phyloP scores from a whole-genome alignment of 2,113 vertebrate species.

The Hystrix cristata region DNA sequence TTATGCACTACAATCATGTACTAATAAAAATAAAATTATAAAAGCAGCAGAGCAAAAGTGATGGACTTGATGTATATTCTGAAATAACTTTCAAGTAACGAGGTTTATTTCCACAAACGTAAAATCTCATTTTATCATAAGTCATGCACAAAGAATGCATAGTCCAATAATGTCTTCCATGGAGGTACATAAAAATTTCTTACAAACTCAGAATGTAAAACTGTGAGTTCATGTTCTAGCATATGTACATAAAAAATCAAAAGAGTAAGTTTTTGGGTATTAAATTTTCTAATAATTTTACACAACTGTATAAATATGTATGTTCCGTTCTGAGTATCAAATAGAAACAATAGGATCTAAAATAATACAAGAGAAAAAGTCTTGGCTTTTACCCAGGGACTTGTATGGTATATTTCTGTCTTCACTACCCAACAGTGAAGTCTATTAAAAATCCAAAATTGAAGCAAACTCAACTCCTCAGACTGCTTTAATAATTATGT shows the following conservation, averaged over 20 bases:
- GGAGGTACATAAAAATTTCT: not conserved
- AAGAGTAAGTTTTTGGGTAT: not conserved
- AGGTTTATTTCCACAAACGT: conserved; percentile 44
- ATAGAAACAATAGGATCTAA: conserved; percentile 26
- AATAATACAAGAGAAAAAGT: conserved; percentile 46
- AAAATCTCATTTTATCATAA: conserved; percentile 47
- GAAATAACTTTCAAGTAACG: conserved; percentile 38
- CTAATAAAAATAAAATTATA: not conserved
- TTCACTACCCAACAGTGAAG: conserved; percentile 22
- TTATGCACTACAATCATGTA: not conserved
- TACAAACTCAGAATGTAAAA: conserved; percentile 51
- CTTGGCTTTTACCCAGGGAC: conserved; percentile 44
- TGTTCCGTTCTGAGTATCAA: not conserved
- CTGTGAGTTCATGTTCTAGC: not conserved
- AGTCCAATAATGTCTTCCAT: not conserved
- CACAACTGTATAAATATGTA: not conserved
- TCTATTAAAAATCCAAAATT: conserved; percentile 66
- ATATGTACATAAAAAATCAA: conserved; percentile 38
- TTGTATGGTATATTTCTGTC: conserved; percentile 57
- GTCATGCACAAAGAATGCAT: conserved; percentile 1
- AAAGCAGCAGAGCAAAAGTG: conserved; percentile 1
- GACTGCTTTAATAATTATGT: conserved; percentile 53
- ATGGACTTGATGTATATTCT: not conserved
- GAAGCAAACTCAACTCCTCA: conserved; percentile 54
- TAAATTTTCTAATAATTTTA: conserved; percentile 43